Conservation (phyloP, 2,797 vertebrate genomes). For the Anniella stebbinsi region DNA sequence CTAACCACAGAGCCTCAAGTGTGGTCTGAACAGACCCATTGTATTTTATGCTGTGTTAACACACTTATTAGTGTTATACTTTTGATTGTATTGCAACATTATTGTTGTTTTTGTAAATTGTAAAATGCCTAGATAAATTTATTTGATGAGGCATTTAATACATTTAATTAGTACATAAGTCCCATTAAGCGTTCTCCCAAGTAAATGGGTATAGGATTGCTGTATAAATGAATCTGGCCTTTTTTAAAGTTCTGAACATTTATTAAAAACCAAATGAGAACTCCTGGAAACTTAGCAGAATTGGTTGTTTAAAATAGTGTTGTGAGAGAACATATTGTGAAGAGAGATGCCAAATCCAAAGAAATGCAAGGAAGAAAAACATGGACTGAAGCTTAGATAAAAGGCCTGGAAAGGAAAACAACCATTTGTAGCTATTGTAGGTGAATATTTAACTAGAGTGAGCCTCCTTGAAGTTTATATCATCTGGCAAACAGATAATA, state of each 20-base stretch:
- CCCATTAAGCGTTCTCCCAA: too few species aligned
- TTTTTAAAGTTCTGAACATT: not conserved
- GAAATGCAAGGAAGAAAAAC: not conserved
- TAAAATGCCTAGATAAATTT: too few species aligned
- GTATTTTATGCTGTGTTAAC: too few species aligned
- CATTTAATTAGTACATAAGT: too few species aligned
- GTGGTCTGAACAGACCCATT: too few species aligned
- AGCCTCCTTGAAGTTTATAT: not conserved
- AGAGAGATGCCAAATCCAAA: not conserved
- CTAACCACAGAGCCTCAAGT: too few species aligned
- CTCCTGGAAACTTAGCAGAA: not conserved
- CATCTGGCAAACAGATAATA: not conserved
- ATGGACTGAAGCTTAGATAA: not conserved
- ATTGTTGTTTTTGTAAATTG: too few species aligned
- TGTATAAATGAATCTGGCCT: not conserved
- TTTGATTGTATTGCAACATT: too few species aligned
- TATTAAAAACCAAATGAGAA: not conserved
- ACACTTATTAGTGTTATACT: too few species aligned
- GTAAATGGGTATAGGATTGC: not conserved
- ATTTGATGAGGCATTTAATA: too few species aligned
- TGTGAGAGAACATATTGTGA: not conserved
- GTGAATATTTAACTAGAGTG: constrained; percentile 26
- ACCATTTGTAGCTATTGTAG: not conserved
- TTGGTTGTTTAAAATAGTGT: not conserved
- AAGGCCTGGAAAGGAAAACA: not conserved